Conservation (phyloP, 2,797 vertebrate genomes). For the Phataginus tricuspis region DNA sequence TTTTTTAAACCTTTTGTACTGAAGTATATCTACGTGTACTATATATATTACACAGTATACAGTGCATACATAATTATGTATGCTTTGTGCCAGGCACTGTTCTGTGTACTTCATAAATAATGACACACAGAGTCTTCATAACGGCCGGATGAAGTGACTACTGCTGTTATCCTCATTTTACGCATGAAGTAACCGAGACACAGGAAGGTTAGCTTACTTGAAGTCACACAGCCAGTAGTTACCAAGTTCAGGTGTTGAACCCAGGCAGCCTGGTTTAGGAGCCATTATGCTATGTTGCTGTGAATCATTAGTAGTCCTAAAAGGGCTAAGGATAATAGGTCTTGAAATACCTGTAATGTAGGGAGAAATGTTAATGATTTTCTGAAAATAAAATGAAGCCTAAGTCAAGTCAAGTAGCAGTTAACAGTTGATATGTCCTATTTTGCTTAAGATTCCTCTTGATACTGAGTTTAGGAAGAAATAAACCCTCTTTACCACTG, state of each 20-base stretch:
- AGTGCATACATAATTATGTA: background rate
- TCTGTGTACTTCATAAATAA: background rate
- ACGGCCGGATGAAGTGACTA: background rate
- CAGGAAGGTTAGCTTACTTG: background rate
- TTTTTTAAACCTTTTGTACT: background rate
- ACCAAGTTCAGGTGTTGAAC: background rate
- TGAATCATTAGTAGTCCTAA: background rate
- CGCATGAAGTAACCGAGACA: background rate
- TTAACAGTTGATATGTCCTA: background rate
- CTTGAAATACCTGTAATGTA: background rate
- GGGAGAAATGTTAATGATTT: background rate
- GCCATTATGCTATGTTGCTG: background rate
- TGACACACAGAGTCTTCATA: background rate
- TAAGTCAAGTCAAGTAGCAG: background rate
- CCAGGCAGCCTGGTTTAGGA: background rate
- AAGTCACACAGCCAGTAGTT: background rate
- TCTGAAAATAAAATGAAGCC: background rate
- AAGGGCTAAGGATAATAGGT: background rate
- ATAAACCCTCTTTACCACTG: background rate
- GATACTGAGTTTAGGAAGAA: slow-evolving; percentile 9
- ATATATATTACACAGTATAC: background rate
- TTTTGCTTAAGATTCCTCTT: slow-evolving; percentile 25
- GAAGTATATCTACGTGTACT: background rate
- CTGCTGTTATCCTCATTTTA: background rate
- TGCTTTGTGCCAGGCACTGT: background rate